These are phyloP conservation scores for Melanostoma scalare DNA, from an alignment of 2,888 invertebrate genomes.

Conservation along the genomic window DNA sequence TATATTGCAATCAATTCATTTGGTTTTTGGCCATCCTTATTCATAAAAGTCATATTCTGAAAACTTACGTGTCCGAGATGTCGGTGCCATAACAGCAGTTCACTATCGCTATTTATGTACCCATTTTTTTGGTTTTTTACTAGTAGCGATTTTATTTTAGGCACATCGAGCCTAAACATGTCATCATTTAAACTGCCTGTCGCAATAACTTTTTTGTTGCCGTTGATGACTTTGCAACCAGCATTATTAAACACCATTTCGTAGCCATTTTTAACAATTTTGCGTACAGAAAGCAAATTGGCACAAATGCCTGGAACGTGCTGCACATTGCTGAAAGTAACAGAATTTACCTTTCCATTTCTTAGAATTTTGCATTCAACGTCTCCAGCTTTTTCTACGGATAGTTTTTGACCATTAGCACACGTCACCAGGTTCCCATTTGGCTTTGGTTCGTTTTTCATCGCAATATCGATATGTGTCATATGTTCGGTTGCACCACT, in stretches of 20 bases:
- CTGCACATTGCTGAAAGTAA: constrained; percentile 12
- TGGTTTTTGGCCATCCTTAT: neutral
- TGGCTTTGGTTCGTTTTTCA: constrained; percentile 23
- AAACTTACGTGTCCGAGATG: constrained; percentile 31
- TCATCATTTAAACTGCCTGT: constrained; percentile 44
- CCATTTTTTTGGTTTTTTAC: constrained; percentile 11
- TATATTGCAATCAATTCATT: constrained; percentile 1
- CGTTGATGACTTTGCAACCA: constrained; percentile 31
- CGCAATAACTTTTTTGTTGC: constrained; percentile 17
- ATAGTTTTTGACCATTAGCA: constrained; percentile 21
- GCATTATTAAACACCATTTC: constrained; percentile 32
- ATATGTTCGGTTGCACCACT: constrained; percentile 30
- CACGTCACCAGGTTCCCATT: constrained; percentile 16
- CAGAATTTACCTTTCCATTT: neutral
- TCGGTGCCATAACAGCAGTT: constrained; percentile 4
- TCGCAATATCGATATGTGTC: constrained; percentile 23
- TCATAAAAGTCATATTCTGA: constrained; percentile 35
- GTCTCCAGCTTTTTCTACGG: constrained; percentile 10
- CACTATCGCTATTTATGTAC: constrained; percentile 12
- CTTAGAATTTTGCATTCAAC: constrained; percentile 3
- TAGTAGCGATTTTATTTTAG: constrained; percentile 32
- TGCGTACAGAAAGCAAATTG: constrained; percentile 27
- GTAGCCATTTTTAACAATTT: constrained; percentile 34
- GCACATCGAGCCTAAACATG: constrained; percentile 50
- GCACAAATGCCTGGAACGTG: constrained; percentile 36